These are phyloP conservation scores for Balanococcus diminutus DNA, from an alignment of 2,888 invertebrate species.

Conservation along the genomic window DNA sequence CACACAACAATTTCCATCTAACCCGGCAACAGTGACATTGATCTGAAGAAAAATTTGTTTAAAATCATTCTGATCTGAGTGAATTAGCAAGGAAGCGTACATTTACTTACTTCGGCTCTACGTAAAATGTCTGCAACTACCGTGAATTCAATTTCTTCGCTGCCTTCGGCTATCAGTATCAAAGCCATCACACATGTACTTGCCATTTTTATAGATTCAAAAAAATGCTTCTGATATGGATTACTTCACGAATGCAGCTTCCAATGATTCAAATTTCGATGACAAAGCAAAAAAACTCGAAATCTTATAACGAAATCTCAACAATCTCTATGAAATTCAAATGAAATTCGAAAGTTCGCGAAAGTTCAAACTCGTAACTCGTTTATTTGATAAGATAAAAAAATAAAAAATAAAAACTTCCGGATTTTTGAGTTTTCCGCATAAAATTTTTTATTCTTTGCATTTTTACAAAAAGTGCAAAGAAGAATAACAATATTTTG, in stretches of 20 bases:
- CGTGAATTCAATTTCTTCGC: slow-evolving; percentile 96
- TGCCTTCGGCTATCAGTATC: slow-evolving; percentile 84
- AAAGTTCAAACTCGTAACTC: not conserved
- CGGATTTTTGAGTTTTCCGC: not conserved
- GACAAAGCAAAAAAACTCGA: too few relatives aligned
- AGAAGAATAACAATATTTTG: not conserved
- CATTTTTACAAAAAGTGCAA: too few relatives aligned
- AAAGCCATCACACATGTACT: slow-evolving; percentile 61
- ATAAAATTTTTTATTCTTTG: slow-evolving; percentile 11
- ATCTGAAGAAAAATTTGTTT: too few relatives aligned
- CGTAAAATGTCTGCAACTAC: slow-evolving; percentile 87
- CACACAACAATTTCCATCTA: slow-evolving; percentile 71
- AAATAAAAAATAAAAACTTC: not conserved
- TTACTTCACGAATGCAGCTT: too few relatives aligned
- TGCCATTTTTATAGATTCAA: too few relatives aligned
- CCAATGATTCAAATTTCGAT: too few relatives aligned
- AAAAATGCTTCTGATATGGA: too few relatives aligned
- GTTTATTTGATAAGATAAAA: not conserved
- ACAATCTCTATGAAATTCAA: too few relatives aligned
- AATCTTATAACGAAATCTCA: too few relatives aligned
- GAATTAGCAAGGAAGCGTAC: too few relatives aligned
- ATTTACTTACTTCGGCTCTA: slow-evolving; percentile 81
- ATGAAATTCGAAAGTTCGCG: too few relatives aligned
- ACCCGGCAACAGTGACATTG: slow-evolving; percentile 81
- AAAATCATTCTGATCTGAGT: too few relatives aligned